phyloP scores from a whole-genome alignment of 2,113 vertebrate genomes.

The Lophius piscatorius region DNA sequence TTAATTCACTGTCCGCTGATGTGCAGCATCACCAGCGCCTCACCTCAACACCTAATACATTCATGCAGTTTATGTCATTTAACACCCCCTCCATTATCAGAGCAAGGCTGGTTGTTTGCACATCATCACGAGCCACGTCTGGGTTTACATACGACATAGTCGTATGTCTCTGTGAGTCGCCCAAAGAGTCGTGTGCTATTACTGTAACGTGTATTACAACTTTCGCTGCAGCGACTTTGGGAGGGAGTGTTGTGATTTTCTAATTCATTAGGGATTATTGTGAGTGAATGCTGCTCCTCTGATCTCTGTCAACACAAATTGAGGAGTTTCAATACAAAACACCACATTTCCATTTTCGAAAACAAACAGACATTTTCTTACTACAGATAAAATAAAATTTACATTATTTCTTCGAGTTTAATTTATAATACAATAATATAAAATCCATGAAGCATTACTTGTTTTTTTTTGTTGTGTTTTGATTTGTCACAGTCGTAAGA shows the following conservation, averaged over 20 bases:
- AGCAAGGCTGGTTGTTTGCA: slow-evolving; percentile 69
- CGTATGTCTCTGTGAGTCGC: slow-evolving; percentile 48
- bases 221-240: slow-evolving; percentile 46
- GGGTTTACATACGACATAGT: slow-evolving; percentile 65
- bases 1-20: slow-evolving; percentile 70
- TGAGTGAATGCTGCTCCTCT: slow-evolving; percentile 58
- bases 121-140: slow-evolving; percentile 62
- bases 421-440: too few species aligned
- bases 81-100: slow-evolving; percentile 69
- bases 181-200: slow-evolving; percentile 55
- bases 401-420: background rate
- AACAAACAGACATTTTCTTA: background rate
- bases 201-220: slow-evolving; percentile 59
- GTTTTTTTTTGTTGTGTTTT: background rate
- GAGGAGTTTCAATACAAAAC: slow-evolving; percentile 38
- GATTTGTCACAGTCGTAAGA: background rate
- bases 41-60: slow-evolving; percentile 63
- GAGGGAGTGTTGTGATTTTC: slow-evolving; percentile 47
- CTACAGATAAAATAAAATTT: background rate
- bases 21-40: slow-evolving; percentile 71
- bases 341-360: slow-evolving; percentile 9
- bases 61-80: slow-evolving; percentile 71
- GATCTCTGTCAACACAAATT: slow-evolving; percentile 49
- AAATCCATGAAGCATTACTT: background rate
- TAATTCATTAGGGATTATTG: slow-evolving; percentile 61